Conservation (phyloP, 1,140 invertebrate genomes). For the Drosophila obscura region DNA sequence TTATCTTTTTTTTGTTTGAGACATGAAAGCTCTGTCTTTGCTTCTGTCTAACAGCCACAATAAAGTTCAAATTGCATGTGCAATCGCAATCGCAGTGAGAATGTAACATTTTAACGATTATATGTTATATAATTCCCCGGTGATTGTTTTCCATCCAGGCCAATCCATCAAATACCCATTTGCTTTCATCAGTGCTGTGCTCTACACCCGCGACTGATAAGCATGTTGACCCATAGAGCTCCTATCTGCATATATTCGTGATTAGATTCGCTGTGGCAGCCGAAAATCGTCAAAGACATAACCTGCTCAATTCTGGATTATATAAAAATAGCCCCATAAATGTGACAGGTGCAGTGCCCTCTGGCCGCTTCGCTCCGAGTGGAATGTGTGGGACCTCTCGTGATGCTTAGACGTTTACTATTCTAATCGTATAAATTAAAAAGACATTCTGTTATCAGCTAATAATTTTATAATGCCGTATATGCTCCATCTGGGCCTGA, state of each 20-base stretch:
- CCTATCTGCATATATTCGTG: slow-evolving; percentile 31
- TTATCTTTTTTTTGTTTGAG: slow-evolving; percentile 29
- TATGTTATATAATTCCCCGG: slow-evolving; percentile 8
- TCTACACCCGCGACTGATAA: slow-evolving; percentile 28
- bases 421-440: slow-evolving; percentile 53
- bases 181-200: neutral
- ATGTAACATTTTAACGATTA: slow-evolving; percentile 37
- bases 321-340: slow-evolving; percentile 4
- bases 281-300: slow-evolving; percentile 9
- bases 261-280: slow-evolving; percentile 27
- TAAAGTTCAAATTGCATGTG: slow-evolving; percentile 37
- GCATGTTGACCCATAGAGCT: slow-evolving; percentile 36
- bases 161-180: slow-evolving; percentile 21
- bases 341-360: slow-evolving; percentile 18
- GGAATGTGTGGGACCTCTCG: slow-evolving; percentile 12
- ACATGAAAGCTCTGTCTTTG: neutral
- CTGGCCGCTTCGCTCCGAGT: neutral
- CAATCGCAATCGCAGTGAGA: slow-evolving; percentile 42
- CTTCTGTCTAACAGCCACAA: slow-evolving; percentile 26
- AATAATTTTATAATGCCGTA: slow-evolving; percentile 53
- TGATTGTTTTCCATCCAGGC: neutral
- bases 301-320: slow-evolving; percentile 35
- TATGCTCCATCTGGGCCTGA: slow-evolving; percentile 55
- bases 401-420: slow-evolving; percentile 28
- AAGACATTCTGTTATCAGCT: slow-evolving; percentile 65